These are phyloP conservation scores for Cheilosia soror DNA, from an alignment of 2,888 invertebrate species.

Conservation along the genomic window DNA sequence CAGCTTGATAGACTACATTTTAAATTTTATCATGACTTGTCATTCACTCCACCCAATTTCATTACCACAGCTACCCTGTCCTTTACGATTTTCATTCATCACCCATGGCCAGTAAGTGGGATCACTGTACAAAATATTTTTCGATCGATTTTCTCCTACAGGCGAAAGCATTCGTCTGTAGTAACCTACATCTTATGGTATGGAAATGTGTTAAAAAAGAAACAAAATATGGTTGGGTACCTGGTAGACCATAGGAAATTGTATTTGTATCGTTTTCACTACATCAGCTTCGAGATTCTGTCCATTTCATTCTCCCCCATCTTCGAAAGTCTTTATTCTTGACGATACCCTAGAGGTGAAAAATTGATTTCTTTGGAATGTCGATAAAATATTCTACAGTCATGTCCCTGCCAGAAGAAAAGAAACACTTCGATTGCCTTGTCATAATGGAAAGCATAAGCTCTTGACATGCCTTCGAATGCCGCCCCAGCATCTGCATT, in stretches of 20 bases:
- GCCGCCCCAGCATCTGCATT: conserved; percentile 8
- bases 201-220: background rate
- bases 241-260: background rate
- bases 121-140: background rate
- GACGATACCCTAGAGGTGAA: conserved; percentile 25
- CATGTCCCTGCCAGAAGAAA: conserved; percentile 25
- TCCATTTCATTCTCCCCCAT: background rate
- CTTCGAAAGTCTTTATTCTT: conserved; percentile 1
- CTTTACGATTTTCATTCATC: background rate
- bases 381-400: conserved; percentile 10
- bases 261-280: conserved; percentile 13
- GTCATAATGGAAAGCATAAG: conserved; percentile 16
- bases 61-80: background rate
- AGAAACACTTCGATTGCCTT: conserved; percentile 1
- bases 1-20: too few species aligned
- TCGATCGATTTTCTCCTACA: background rate
- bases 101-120: background rate
- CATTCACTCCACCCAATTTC: background rate
- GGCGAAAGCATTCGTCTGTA: background rate
- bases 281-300: conserved; percentile 11
- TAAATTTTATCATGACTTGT: too few species aligned
- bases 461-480: background rate
- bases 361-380: conserved; percentile 32
- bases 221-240: conserved; percentile 1
- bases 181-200: conserved; percentile 22